A percentile compares a stretch with the other conserved stretches of the same genome.
Conservation (phyloP, 2,888 invertebrate genomes). For the Ephialtes manifestator region DNA sequence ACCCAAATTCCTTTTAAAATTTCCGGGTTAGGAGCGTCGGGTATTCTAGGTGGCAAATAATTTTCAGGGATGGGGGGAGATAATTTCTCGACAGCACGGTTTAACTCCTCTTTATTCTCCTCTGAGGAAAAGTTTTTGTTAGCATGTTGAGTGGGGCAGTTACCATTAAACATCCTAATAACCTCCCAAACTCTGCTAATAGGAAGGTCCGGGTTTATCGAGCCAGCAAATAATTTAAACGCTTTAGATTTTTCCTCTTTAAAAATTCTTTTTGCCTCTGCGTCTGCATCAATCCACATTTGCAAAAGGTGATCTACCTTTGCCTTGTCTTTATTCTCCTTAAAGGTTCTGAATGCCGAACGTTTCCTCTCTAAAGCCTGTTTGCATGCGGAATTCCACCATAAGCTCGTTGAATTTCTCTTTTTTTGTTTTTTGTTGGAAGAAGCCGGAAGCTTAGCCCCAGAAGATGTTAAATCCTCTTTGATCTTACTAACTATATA, state of each 20-base stretch:
- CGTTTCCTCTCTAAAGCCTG: not conserved
- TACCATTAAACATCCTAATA: conserved; percentile 22
- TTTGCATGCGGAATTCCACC: conserved; percentile 35
- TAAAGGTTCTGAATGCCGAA: conserved; percentile 6
- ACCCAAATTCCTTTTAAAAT: conserved; percentile 28
- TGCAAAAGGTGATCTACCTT: not conserved
- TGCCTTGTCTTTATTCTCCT: not conserved
- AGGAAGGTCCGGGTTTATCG: conserved; percentile 19
- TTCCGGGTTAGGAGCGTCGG: not conserved
- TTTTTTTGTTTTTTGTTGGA: not conserved
- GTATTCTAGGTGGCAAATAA: not conserved
- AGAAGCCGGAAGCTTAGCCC: not conserved
- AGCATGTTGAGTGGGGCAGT: not conserved
- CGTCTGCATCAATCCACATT: not conserved
- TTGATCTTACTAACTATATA: not conserved
- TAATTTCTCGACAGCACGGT: conserved; percentile 33
- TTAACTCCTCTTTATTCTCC: conserved; percentile 7
- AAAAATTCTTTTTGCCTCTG: not conserved
- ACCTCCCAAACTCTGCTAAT: conserved; percentile 22
- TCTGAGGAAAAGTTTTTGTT: not conserved
- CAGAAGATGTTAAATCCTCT: not conserved
- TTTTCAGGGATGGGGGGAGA: not conserved
- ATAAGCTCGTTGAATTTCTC: not conserved
- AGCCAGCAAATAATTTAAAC: conserved; percentile 13
- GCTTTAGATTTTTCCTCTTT: not conserved